These are phyloP conservation scores for Parazoanthus swiftii DNA, from an alignment of 92 coral and sea anemone genomes.

Conservation along the genomic window DNA sequence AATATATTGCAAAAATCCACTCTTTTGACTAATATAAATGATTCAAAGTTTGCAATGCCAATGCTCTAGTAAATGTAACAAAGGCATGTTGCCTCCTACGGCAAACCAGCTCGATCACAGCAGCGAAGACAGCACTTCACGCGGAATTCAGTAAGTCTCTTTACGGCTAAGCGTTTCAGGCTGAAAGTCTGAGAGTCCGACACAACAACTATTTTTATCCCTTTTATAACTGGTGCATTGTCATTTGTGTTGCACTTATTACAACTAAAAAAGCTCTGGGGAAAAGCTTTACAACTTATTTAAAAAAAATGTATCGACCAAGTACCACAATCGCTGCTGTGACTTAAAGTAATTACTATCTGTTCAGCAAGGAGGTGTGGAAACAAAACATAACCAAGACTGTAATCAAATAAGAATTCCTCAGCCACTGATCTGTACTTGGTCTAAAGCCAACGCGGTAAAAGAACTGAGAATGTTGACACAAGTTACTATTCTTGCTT, in stretches of 20 bases:
- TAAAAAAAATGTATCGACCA: not conserved
- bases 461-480: not conserved
- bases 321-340: not conserved
- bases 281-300: not conserved
- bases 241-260: not conserved
- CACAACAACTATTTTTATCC: not conserved
- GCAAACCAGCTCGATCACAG: no score
- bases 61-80: no score
- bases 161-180: no score
- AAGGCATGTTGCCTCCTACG: no score
- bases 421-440: not conserved
- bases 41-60: not conserved
- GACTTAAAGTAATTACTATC: not conserved
- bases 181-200: not conserved
- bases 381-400: not conserved
- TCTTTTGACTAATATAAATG: not conserved
- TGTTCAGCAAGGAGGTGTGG: not conserved
- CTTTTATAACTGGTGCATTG: no score
- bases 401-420: not conserved
- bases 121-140: no score
- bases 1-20: constrained; percentile 1
- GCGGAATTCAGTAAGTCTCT: no score
- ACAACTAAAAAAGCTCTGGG: not conserved
- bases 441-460: not conserved
- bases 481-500: not conserved